phyloP scores from a whole-genome alignment of 2,797 vertebrate species.

The Chaetophractus vellerosus region DNA sequence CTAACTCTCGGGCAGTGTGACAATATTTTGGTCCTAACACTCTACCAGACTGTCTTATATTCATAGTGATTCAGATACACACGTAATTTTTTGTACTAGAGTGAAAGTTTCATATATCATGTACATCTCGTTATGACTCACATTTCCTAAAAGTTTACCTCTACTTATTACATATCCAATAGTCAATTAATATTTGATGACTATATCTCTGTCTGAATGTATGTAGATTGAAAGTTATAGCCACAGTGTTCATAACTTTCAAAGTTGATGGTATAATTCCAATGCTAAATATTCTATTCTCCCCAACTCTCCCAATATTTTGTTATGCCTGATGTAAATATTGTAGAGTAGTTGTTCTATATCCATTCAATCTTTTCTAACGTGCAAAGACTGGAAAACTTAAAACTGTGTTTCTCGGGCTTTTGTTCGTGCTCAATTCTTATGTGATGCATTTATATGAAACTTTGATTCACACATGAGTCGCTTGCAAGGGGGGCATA shows the following conservation, averaged over 20 bases:
- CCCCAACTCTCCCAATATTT: background rate
- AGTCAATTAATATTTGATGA: background rate
- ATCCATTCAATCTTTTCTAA: background rate
- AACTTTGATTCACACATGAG: background rate
- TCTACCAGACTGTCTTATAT: background rate
- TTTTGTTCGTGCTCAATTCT: background rate
- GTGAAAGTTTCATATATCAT: background rate
- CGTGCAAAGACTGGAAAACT: background rate
- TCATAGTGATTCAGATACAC: background rate
- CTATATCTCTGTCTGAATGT: background rate
- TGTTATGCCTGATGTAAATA: background rate
- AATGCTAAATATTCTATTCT: background rate
- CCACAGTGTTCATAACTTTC: background rate
- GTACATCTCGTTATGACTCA: background rate
- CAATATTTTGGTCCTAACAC: background rate
- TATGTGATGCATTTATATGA: background rate
- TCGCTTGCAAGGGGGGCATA: background rate
- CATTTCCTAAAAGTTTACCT: slow-evolving; percentile 23
- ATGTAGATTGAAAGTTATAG: background rate
- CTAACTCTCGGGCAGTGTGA: slow-evolving; percentile 4
- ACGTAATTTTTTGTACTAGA: background rate
- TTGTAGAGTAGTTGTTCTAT: background rate
- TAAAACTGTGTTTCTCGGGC: background rate
- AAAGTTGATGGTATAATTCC: background rate
- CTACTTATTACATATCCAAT: background rate